Evolutionary conservation across 2,113 vertebrate species (phyloP).

Genomic region (Gnathonemus longibarbis): DNA sequence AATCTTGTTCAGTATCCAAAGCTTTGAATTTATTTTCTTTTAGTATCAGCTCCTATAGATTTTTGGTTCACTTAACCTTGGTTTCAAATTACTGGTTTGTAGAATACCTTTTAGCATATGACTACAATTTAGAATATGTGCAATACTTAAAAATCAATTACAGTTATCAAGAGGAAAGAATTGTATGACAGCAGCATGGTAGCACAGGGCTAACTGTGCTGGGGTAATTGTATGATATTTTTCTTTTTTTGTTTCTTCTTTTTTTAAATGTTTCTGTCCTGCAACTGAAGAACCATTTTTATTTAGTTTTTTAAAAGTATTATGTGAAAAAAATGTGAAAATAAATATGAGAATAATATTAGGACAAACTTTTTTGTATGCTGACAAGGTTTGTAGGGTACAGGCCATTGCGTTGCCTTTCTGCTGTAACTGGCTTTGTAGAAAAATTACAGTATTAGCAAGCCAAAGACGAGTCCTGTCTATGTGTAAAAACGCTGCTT

Average conservation of each 20-base stretch:
- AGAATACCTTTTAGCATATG: slow-evolving; percentile 26
- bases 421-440: slow-evolving; percentile 25
- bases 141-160: slow-evolving; percentile 64
- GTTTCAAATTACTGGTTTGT: not conserved
- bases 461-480: slow-evolving; percentile 46
- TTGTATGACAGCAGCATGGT: slow-evolving; percentile 43
- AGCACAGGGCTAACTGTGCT: slow-evolving; percentile 18
- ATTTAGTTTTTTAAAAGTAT: not conserved
- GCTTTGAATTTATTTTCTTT: not conserved
- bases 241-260: slow-evolving; percentile 6
- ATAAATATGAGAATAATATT: not conserved
- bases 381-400: not conserved
- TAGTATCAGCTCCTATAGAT: not conserved
- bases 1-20: not conserved
- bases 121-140: slow-evolving; percentile 57
- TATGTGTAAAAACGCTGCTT: not conserved
- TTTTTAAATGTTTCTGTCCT: slow-evolving; percentile 9
- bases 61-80: not conserved
- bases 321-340: not conserved
- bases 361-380: not conserved
- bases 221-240: not conserved
- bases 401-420: slow-evolving; percentile 35
- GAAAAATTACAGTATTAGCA: slow-evolving; percentile 36
- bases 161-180: slow-evolving; percentile 37
- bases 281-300: not conserved